Evolutionary conservation across 2,797 vertebrate species (phyloP).

Genomic region (Zalophus californianus): DNA sequence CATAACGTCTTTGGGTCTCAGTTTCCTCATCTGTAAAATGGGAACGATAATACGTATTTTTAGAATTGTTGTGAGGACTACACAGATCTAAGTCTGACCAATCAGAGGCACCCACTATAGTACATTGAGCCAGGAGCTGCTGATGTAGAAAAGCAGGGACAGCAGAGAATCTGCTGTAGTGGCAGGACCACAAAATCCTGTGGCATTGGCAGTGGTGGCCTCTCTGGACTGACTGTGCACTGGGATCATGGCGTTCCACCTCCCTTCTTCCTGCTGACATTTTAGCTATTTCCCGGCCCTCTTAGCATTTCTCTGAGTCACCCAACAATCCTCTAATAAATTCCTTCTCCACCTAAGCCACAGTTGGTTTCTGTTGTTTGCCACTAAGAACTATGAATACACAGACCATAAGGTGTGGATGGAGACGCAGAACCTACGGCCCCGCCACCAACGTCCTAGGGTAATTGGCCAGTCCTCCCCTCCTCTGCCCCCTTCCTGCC

Average conservation of each 20-base stretch:
- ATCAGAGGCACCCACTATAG: not conserved
- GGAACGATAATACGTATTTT: not conserved
- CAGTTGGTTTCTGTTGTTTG: not conserved
- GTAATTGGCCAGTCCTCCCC: too few relatives aligned
- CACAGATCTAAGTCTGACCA: not conserved
- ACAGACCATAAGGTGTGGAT: not conserved
- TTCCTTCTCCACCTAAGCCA: not conserved
- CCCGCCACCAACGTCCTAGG: not conserved
- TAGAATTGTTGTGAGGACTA: not conserved
- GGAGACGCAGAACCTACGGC: not conserved
- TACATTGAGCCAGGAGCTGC: not conserved
- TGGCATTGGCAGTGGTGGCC: fast-evolving
- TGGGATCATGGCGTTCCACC: not conserved
- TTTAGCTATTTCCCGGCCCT: not conserved
- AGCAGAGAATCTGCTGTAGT: too few relatives aligned
- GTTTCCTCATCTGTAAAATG: not conserved
- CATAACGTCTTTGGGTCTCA: not conserved
- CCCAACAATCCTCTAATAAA: not conserved
- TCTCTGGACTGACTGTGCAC: not conserved
- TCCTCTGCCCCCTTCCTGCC: not conserved
- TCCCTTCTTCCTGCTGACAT: not conserved
- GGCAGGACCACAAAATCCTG: not conserved
- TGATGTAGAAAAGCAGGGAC: too few relatives aligned
- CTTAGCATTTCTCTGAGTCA: not conserved
- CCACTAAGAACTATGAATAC: not conserved